Conservation (phyloP, 2,113 vertebrate genomes). For the Crotalus viridis region DNA sequence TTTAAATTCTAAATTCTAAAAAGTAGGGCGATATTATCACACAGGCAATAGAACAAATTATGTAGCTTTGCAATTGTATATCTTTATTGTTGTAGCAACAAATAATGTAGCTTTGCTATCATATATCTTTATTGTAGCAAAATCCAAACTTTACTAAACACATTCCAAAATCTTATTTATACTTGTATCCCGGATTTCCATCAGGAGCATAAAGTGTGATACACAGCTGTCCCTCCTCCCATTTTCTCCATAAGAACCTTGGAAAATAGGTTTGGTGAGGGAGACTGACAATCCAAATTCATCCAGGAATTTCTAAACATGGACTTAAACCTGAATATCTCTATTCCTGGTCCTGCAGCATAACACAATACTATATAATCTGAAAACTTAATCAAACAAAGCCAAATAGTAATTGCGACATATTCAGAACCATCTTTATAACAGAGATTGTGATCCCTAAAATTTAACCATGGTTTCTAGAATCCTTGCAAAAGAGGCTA, state of each 20-base stretch:
- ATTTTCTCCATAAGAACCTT: neutral
- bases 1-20: constrained; percentile 18
- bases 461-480: neutral
- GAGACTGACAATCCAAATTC: neutral
- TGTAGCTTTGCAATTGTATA: neutral
- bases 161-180: neutral
- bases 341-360: neutral
- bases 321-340: neutral
- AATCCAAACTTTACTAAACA: neutral
- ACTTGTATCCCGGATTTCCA: neutral
- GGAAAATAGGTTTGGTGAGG: neutral
- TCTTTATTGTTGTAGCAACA: neutral
- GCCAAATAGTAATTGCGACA: neutral
- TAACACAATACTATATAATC: neutral
- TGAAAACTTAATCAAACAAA: neutral
- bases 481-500: neutral
- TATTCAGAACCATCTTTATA: neutral
- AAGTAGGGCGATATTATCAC: neutral
- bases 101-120: no score
- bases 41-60: neutral
- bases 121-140: no score
- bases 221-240: neutral
- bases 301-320: neutral
- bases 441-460: neutral
- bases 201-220: neutral